These are phyloP conservation scores for Lepidostoma basale DNA, from an alignment of 1,140 invertebrate species.

Conservation along the genomic window DNA sequence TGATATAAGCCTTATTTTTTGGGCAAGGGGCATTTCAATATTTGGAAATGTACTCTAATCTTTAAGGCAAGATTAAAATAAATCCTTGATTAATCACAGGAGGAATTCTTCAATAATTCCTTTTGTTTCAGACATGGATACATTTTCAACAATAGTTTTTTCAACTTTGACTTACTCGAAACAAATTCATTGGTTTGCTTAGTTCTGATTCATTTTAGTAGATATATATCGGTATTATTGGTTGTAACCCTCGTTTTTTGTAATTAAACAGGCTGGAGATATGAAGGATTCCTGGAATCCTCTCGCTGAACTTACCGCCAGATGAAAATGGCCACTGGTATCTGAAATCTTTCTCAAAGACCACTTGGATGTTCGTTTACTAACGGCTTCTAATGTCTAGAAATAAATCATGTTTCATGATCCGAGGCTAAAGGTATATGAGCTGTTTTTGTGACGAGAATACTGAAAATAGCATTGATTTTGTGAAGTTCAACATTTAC, in stretches of 20 bases:
- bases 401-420: constrained; percentile 49
- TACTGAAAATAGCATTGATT: constrained; percentile 5
- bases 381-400: constrained; percentile 59
- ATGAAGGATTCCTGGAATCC: constrained; percentile 1
- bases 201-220: no score
- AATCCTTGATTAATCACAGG: constrained; percentile 55
- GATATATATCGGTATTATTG: constrained; percentile 15
- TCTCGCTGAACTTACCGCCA: not conserved
- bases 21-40: constrained; percentile 65
- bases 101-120: constrained; percentile 46
- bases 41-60: constrained; percentile 62
- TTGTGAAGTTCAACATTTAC: no score
- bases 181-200: no score
- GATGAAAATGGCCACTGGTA: constrained; percentile 35
- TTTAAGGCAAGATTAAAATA: constrained; percentile 58
- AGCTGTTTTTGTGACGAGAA: not conserved
- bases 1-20: constrained; percentile 54
- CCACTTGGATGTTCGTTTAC: constrained; percentile 57
- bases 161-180: no score
- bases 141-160: constrained; percentile 37
- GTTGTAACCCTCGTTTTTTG: constrained; percentile 17
- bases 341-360: constrained; percentile 54
- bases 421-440: constrained; percentile 38
- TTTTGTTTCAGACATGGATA: constrained; percentile 54
- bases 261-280: constrained; percentile 33